Percentiles rank a stretch among this genome's conserved stretches.
These are phyloP conservation scores for Oncopodura yosiiana DNA, from an alignment of 1,140 invertebrate species.

Conservation along the genomic window DNA sequence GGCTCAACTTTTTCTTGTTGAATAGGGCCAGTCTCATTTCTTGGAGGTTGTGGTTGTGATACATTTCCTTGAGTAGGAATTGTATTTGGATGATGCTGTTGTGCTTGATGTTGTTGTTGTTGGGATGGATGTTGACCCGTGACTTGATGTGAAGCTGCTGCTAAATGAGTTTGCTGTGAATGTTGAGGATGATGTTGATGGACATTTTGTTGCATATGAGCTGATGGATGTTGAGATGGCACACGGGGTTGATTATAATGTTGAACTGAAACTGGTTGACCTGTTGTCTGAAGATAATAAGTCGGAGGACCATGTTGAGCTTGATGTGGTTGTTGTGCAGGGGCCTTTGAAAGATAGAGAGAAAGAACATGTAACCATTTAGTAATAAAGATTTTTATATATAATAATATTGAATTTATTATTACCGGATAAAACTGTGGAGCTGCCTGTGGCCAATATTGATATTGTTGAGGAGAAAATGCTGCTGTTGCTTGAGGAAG, in stretches of 20 bases:
- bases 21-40: background rate
- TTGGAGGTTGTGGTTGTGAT: background rate
- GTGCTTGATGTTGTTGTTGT: slow-evolving; percentile 1
- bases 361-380: too few species aligned
- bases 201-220: slow-evolving; percentile 2
- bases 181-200: slow-evolving; percentile 19
- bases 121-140: background rate
- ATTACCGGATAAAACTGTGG: too few species aligned
- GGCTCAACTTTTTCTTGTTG: background rate
- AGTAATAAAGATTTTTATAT: too few species aligned
- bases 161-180: slow-evolving; percentile 20
- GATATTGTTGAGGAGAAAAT: background rate
- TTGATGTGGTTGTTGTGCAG: background rate
- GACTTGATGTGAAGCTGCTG: slow-evolving; percentile 12
- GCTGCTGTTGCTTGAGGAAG: background rate
- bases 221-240: slow-evolving; percentile 2
- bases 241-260: background rate
- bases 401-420: too few species aligned
- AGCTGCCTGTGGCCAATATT: background rate
- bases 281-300: background rate
- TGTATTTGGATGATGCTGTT: background rate
- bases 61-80: background rate
- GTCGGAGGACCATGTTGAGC: background rate
- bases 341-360: too few species aligned
- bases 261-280: too few species aligned